Evolutionary conservation across 2,797 vertebrate genomes (phyloP).

Genomic region (Propithecus perrieri): DNA sequence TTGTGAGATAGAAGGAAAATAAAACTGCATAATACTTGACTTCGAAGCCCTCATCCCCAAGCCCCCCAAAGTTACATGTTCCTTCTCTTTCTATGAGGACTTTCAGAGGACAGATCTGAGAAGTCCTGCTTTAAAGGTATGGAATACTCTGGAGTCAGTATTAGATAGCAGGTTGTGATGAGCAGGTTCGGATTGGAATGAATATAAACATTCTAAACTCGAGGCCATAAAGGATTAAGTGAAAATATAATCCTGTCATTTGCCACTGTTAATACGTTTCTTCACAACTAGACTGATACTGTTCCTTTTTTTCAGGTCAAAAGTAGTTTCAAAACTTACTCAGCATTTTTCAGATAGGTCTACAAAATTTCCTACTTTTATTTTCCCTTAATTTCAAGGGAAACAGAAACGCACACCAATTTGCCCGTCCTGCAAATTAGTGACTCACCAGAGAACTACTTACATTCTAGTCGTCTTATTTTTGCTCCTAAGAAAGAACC

Average conservation of each 20-base stretch:
- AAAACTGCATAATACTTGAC: neutral
- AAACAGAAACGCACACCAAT: neutral
- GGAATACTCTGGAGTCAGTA: neutral
- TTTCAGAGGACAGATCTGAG: neutral
- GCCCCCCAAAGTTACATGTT: neutral
- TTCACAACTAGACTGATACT: neutral
- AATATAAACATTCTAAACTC: neutral
- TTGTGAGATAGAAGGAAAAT: neutral
- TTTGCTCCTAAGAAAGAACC: neutral
- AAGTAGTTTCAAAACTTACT: neutral
- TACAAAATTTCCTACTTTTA: neutral
- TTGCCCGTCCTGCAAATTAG: neutral
- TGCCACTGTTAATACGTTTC: neutral
- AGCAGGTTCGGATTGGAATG: neutral
- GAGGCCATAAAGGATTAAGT: neutral
- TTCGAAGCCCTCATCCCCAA: neutral
- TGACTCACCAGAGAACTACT: neutral
- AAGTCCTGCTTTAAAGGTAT: neutral
- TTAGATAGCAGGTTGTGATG: neutral
- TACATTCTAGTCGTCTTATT: neutral
- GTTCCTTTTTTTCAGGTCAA: neutral
- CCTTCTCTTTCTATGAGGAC: neutral
- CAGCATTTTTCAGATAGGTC: neutral
- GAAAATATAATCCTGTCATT: neutral
- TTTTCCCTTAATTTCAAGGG: conserved; percentile 4